Evolutionary conservation across 2,888 invertebrate genomes (phyloP).

Genomic region (Brachylomia viminalis): DNA sequence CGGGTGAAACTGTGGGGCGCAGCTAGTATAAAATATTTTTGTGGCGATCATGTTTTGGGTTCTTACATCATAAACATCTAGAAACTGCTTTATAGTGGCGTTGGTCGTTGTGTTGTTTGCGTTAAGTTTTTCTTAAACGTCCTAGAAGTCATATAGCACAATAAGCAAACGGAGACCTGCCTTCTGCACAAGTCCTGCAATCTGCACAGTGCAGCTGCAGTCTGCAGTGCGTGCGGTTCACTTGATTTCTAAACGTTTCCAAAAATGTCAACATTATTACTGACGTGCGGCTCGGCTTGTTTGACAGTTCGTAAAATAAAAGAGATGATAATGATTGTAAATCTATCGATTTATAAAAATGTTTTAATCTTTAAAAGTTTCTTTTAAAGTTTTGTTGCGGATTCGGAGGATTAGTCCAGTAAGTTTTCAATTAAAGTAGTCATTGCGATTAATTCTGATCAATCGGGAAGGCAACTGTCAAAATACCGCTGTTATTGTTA

Average conservation of each 20-base stretch:
- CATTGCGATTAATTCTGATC: neutral
- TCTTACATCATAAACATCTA: neutral
- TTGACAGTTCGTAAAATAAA: neutral
- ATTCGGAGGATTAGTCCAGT: neutral
- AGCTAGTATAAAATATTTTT: neutral
- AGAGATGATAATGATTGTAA: neutral
- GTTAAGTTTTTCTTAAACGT: neutral
- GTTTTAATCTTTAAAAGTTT: neutral
- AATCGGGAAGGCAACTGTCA: neutral
- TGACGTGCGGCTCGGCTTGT: neutral
- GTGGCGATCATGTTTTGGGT: neutral
- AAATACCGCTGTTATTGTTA: too few species aligned
- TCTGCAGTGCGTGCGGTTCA: neutral
- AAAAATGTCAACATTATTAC: constrained; percentile 22
- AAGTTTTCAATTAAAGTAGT: neutral
- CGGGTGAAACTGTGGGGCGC: too few species aligned
- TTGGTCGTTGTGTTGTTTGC: neutral
- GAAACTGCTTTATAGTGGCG: neutral
- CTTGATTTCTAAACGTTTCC: constrained; percentile 27
- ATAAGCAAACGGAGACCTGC: neutral
- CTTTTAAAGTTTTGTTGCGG: neutral
- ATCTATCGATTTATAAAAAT: neutral
- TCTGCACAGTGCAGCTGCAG: too few species aligned
- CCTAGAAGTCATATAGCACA: neutral
- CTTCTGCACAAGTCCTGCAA: neutral